phyloP scores from a whole-genome alignment of 2,888 invertebrate genomes.

The Eristalis intricaria region DNA sequence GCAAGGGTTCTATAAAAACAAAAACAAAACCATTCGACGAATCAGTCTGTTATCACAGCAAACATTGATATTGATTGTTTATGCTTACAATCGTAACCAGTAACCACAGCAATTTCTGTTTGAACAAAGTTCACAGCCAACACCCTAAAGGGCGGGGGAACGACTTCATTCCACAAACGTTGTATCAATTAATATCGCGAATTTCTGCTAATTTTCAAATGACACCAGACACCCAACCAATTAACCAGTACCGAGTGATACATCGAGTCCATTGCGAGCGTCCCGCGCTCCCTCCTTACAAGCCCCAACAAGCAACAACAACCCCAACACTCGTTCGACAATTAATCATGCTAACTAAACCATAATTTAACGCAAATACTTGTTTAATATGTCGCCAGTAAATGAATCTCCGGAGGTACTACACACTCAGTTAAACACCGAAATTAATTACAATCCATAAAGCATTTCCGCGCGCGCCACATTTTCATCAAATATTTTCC shows the following conservation, averaged over 20 bases:
- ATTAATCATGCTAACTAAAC: conserved; percentile 70
- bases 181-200: conserved; percentile 52
- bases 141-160: neutral
- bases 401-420: conserved; percentile 45
- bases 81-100: neutral
- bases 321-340: conserved; percentile 18
- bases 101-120: neutral
- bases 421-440: conserved; percentile 64
- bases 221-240: conserved; percentile 54
- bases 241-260: conserved; percentile 53
- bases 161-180: neutral
- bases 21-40: neutral
- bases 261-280: conserved; percentile 19
- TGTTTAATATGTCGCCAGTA: conserved; percentile 64
- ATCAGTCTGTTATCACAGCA: neutral
- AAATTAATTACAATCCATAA: conserved; percentile 72
- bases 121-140: neutral
- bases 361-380: conserved; percentile 70
- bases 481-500: conserved; percentile 66
- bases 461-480: conserved; percentile 60
- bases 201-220: conserved; percentile 30
- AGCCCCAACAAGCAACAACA: neutral
- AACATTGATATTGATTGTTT: neutral
- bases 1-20: too few species aligned
- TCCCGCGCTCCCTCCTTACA: neutral